Base-by-base conservation (phyloP, 2,113 vertebrate species). In the Lepisosteus oculatus region DNA sequence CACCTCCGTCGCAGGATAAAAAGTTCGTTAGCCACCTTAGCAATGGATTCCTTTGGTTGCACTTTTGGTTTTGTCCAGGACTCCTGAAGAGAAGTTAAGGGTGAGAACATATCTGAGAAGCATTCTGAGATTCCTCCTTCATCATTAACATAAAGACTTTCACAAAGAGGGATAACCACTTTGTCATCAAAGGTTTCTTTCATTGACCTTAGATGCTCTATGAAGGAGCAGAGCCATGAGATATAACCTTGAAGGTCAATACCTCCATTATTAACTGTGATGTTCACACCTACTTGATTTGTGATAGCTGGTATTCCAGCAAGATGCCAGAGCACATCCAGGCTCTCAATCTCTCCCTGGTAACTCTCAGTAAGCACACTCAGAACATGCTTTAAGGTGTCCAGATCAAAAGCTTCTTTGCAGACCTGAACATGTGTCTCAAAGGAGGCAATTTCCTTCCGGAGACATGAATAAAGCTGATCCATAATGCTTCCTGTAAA, bases 211-310 rank as follows among this genome's bases (percentile, higher is more conserved):
- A 86, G 77, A 57, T 83, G 76, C 54, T 72, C 70, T 59, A 86
- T 64, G 13, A 87, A 89, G 14, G 77, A 75, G 69, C 70, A n/a
- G 43, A 88, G 72, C 80, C 86, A 85, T 61, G 72, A 73, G 8
- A 86, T 3, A 0, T 81, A 88, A 14, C 17, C 47, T 9, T 72
- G 13, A 63, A 81, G 0, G 0, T 77, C 43, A 7, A 43, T 55
- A 15, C 43, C 59, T 42, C 63, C 45, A 68, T 67, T 71, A 55
- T 69, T 76, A 44, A 45, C 8, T 15, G 45, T 8, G 29, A 43
- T 65, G 61, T 76, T 56, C n/a, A 11, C 62, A 12, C 51, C 6
- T 3, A 44, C 68, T 2, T 73, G 55, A 45, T 65, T 45, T 11
- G 63, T 56, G 56, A 47, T 70, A 8, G 47, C n/a, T 8, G n/a